phyloP scores from a whole-genome alignment of 2,113 vertebrate species.

The Cynocephalus volans region DNA sequence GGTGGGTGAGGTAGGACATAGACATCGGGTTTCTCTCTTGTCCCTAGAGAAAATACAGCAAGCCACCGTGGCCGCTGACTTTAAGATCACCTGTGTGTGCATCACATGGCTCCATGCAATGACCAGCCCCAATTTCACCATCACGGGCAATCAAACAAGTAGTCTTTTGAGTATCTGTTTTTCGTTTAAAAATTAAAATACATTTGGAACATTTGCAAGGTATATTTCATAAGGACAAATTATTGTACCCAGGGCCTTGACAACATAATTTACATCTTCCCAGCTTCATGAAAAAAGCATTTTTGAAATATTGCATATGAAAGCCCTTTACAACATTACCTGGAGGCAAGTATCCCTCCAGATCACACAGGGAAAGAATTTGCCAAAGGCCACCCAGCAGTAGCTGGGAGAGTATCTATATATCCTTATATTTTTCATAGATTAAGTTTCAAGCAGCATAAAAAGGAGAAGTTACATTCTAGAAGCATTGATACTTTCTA shows the following conservation, averaged over 20 bases:
- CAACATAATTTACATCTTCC: not conserved
- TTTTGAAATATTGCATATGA: not conserved
- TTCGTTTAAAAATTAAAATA: not conserved
- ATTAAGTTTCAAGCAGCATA: not conserved
- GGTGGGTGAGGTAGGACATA: too few relatives aligned
- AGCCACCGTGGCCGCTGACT: not conserved
- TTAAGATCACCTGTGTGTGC: not conserved
- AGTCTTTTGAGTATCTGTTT: not conserved
- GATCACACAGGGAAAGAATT: not conserved
- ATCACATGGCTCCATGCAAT: fast-evolving
- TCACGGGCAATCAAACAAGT: fast-evolving
- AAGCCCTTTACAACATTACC: not conserved
- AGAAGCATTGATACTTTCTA: too few relatives aligned
- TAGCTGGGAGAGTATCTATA: fast-evolving
- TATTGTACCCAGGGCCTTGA: not conserved
- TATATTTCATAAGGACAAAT: constrained; percentile 45
- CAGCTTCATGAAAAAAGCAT: not conserved
- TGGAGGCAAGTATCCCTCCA: not conserved
- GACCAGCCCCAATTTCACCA: not conserved
- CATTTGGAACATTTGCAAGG: not conserved
- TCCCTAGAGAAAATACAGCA: not conserved
- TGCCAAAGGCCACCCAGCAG: too few relatives aligned
- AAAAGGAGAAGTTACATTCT: not conserved
- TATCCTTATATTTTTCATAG: not conserved
- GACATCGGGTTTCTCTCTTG: too few relatives aligned